Evolutionary conservation across 1,140 invertebrate species (phyloP), one percentile per base, ranked within the genome.

Genomic region (Drosophila aff.): DNA sequence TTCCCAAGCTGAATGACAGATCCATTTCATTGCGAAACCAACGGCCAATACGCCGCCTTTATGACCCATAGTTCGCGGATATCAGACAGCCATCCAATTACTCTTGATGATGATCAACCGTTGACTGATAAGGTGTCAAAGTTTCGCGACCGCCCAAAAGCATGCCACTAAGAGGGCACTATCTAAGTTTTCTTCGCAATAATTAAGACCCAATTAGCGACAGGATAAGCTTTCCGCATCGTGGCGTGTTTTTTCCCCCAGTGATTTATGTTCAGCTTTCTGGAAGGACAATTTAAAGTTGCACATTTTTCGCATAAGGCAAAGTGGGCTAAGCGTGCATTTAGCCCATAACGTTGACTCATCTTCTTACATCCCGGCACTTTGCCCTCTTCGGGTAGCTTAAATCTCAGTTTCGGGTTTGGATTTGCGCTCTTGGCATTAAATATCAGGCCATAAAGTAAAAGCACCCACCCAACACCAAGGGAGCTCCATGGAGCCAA

Each of bases 401-500:
- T 50, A 38, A 76, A 71, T 74, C 67, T 61, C 84, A 55, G 71
- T 58, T 57, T 67, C 62, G 33, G 66, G 66, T 16, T 47, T 36
- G 36, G 62, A 46, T 49, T 61, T 18, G 26, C 33, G 18, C 40
- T 72, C 28, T 36, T 46, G 72, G 41, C 82, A 78, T 79, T 79
- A 83, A 83, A 80, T 84, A 66, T 62, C 81, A 47, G 63, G 36
- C 52, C 76, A 80, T 82, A 87, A 89, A 86, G 76, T 57, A 67
- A n/a, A 79, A 80, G 71, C 68, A 85, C 75, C 40, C 64, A 40
- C 57, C 61, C 60, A 67, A 41, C 38, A 52, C 31, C 36, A 28
- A n/a, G 11, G 40, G n/a, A 38, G 18, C 71, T 28, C 64, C 26
- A 16, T 44, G 31, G 41, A 49, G 61, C 69, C 74, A 77, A 77